These are phyloP conservation scores for Dicyrtoma fusca DNA, from an alignment of 2,888 invertebrate genomes.

Conservation along the genomic window DNA sequence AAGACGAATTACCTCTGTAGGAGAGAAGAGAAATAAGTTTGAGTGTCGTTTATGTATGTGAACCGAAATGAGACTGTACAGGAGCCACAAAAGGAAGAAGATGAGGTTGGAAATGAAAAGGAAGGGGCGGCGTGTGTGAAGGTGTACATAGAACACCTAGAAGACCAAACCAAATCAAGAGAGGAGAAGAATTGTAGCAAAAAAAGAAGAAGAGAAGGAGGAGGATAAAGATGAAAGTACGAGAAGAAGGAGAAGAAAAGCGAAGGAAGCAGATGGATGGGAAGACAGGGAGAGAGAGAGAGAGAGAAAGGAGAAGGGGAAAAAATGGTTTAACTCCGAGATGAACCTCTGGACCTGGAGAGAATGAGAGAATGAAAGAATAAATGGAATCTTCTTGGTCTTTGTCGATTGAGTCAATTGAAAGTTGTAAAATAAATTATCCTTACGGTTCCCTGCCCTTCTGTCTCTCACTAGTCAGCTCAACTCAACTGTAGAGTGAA, in stretches of 20 bases:
- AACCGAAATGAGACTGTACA: too few relatives aligned
- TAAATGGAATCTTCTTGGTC: conserved; percentile 14
- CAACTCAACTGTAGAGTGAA: neutral
- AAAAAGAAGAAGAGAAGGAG: neutral
- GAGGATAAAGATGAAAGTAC: neutral
- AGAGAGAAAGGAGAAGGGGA: neutral
- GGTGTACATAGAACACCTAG: too few relatives aligned
- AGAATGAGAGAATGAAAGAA: conserved; percentile 3
- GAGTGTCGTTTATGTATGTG: too few relatives aligned
- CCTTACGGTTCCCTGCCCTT: conserved; percentile 7
- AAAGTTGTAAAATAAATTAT: conserved; percentile 34
- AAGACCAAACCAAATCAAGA: too few relatives aligned
- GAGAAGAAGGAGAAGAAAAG: neutral
- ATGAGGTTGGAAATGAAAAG: too few relatives aligned
- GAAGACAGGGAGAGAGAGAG: neutral
- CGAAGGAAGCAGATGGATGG: neutral
- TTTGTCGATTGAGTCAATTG: conserved; percentile 27
- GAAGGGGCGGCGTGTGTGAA: too few relatives aligned
- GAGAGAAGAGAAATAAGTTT: too few relatives aligned
- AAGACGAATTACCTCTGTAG: too few relatives aligned
- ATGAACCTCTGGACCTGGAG: too few relatives aligned
- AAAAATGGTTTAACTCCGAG: conserved; percentile 8
- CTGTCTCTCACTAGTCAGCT: neutral
- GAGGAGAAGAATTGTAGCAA: neutral
- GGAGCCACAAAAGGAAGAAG: too few relatives aligned